phyloP scores from a whole-genome alignment of 2,113 vertebrate species.

The Isurus oxyrinchus region DNA sequence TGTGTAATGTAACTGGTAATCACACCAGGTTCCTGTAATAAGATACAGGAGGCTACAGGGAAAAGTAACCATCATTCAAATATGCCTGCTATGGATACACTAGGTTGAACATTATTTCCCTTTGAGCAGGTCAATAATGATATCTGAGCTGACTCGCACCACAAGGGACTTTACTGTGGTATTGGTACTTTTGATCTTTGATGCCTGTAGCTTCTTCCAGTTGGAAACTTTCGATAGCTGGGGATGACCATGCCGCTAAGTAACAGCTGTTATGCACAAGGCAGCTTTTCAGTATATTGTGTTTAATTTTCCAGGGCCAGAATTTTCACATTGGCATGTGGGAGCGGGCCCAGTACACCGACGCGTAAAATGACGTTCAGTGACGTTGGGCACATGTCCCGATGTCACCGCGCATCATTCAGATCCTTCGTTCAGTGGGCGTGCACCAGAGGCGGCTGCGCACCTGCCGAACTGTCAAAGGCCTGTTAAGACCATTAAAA shows the following conservation, averaged over 20 bases:
- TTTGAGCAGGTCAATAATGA: background rate
- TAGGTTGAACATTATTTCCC: background rate
- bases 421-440: no score
- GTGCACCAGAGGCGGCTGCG: no score
- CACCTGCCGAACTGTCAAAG: no score
- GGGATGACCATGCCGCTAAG: slow-evolving; percentile 35
- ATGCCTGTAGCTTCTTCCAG: background rate
- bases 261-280: slow-evolving; percentile 42
- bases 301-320: slow-evolving; percentile 37
- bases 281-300: slow-evolving; percentile 45
- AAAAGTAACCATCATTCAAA: background rate
- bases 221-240: background rate
- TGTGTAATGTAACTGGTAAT: background rate
- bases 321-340: no score
- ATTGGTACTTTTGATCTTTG: background rate
- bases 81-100: background rate
- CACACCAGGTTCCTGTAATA: background rate
- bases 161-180: background rate
- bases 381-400: no score
- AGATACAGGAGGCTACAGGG: background rate
- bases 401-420: no score
- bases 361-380: no score
- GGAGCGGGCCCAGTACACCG: no score
- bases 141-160: background rate
- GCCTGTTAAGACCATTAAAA: no score